Evolutionary conservation across 2,888 invertebrate genomes (phyloP).

Genomic region (Halictus ligatus): DNA sequence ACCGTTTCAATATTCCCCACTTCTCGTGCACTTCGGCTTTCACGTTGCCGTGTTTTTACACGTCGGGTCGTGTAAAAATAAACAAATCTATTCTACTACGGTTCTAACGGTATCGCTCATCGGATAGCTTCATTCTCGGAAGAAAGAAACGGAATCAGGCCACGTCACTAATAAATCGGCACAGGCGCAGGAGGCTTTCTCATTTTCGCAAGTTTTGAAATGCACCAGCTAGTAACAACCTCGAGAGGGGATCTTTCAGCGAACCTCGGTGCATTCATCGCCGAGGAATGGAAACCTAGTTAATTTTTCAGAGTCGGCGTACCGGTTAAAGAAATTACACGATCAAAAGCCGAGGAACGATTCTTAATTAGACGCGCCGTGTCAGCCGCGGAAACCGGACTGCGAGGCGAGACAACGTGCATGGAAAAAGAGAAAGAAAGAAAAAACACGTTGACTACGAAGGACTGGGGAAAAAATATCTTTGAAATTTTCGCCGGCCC

Average conservation of each 20-base stretch:
- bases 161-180: conserved; percentile 27
- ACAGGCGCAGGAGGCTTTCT: conserved; percentile 6
- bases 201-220: conserved; percentile 30
- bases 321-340: conserved; percentile 25
- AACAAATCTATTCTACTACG: neutral
- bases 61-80: neutral
- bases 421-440: neutral
- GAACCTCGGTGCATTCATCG: neutral
- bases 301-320: conserved; percentile 31
- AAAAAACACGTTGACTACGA: neutral
- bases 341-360: conserved; percentile 27
- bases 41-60: no score
- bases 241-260: conserved; percentile 7
- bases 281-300: conserved; percentile 19
- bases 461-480: neutral
- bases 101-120: neutral
- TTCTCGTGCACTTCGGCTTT: neutral
- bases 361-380: conserved; percentile 31
- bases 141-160: conserved; percentile 32
- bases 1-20: neutral
- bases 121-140: neutral
- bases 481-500: conserved; percentile 3
- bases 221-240: conserved; percentile 3
- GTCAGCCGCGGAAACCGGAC: conserved; percentile 14
- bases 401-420: conserved; percentile 5